A percentile compares a stretch with the other conserved stretches of the same genome.
Conservation (phyloP, 2,888 invertebrate genomes). For the Nemapogon koenigi region DNA sequence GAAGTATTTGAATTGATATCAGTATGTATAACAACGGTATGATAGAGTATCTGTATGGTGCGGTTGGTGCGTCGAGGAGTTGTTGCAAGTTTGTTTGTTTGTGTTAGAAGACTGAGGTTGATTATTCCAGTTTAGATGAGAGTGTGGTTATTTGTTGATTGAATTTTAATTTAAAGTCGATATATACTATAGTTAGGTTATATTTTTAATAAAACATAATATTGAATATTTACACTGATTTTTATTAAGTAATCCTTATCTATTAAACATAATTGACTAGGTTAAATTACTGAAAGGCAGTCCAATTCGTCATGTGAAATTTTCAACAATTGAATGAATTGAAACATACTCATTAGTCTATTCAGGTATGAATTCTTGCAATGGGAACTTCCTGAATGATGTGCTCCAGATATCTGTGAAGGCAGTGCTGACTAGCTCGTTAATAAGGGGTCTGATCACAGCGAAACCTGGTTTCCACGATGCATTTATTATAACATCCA, state of each 20-base stretch:
- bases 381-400: conserved; percentile 76
- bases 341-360: too few species aligned
- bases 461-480: conserved; percentile 84
- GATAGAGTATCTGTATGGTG: too few species aligned
- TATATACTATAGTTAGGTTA: conserved; percentile 66
- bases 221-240: conserved; percentile 20
- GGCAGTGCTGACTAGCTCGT: conserved; percentile 82
- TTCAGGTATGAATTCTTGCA: conserved; percentile 66
- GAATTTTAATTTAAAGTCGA: conserved; percentile 64
- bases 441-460: conserved; percentile 76
- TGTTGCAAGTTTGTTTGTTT: conserved; percentile 41
- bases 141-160: conserved; percentile 63
- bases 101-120: conserved; percentile 63
- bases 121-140: conserved; percentile 61
- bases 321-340: too few species aligned
- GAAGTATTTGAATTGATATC: too few species aligned
- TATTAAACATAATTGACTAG: not conserved
- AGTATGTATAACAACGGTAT: too few species aligned
- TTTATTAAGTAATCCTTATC: not conserved
- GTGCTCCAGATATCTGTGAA: conserved; percentile 84
- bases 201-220: conserved; percentile 66
- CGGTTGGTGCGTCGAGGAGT: conserved; percentile 23
- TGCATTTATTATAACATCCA: conserved; percentile 80
- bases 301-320: too few species aligned
- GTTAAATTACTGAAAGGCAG: not conserved